Conservation (phyloP, 1,140 invertebrate genomes). For the Brachystomella parvula region DNA sequence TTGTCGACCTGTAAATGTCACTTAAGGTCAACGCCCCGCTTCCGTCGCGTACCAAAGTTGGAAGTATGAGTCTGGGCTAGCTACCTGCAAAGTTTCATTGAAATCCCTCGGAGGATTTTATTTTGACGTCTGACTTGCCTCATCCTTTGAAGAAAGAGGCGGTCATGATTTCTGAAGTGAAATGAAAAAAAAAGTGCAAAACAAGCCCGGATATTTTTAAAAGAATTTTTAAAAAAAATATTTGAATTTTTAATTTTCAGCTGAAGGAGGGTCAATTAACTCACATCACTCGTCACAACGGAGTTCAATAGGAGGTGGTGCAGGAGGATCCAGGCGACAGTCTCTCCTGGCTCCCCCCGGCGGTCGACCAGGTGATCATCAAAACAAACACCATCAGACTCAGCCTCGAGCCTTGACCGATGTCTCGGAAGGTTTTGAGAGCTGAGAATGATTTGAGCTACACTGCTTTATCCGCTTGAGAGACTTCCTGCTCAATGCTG, state of each 20-base stretch:
- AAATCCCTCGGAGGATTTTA: too few species aligned
- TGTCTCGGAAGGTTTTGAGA: conserved; percentile 19
- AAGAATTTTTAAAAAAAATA: neutral
- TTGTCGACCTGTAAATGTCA: too few species aligned
- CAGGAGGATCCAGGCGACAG: conserved; percentile 23
- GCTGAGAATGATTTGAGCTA: neutral
- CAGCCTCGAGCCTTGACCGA: conserved; percentile 15
- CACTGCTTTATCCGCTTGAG: neutral
- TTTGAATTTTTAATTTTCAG: conserved; percentile 16
- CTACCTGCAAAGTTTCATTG: too few species aligned
- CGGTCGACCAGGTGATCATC: conserved; percentile 31
- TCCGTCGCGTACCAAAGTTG: too few species aligned
- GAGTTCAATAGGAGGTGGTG: conserved; percentile 33
- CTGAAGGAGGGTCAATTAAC: conserved; percentile 16
- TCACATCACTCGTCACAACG: conserved; percentile 33
- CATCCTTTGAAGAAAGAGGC: too few species aligned
- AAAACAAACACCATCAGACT: conserved; percentile 3
- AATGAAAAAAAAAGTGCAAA: too few species aligned
- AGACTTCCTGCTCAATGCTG: neutral
- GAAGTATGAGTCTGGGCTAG: neutral
- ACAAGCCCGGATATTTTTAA: neutral
- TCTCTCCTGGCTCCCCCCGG: conserved; percentile 32
- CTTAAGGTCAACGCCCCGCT: too few species aligned
- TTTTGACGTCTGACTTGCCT: too few species aligned
- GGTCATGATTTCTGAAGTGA: too few species aligned